These are phyloP conservation scores for Ganaspis brasiliensis DNA, from an alignment of 2,888 invertebrate genomes.

Conservation along the genomic window DNA sequence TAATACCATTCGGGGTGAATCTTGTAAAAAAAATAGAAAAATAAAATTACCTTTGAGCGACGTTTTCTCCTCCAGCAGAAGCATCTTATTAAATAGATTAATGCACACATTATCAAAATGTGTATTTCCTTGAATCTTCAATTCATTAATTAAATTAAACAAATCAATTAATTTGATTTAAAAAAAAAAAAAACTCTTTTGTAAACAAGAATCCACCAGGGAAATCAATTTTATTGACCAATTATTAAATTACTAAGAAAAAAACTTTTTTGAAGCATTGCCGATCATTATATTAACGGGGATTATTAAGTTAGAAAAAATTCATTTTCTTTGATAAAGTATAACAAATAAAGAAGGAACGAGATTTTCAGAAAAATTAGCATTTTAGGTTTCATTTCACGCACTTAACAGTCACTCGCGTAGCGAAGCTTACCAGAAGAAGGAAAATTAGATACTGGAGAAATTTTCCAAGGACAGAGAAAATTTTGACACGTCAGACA, in stretches of 20 bases:
- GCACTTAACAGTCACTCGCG: background rate
- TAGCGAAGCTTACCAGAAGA: background rate
- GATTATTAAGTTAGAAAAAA: background rate
- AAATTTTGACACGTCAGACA: background rate
- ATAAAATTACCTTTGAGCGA: slow-evolving; percentile 53
- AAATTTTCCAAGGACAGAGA: slow-evolving; percentile 2
- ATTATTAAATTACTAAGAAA: background rate
- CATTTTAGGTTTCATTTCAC: background rate
- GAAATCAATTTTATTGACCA: slow-evolving; percentile 41
- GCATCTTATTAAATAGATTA: slow-evolving; percentile 51
- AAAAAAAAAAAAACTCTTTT: slow-evolving; percentile 38
- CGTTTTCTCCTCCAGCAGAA: slow-evolving; percentile 44
- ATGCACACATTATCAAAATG: background rate
- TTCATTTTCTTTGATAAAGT: background rate
- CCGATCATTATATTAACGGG: no score
- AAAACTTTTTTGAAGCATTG: no score
- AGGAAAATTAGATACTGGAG: slow-evolving; percentile 9
- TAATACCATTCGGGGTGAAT: background rate
- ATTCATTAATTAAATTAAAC: slow-evolving; percentile 31
- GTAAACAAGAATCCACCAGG: slow-evolving; percentile 43
- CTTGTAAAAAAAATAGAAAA: no score
- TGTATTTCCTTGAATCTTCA: background rate
- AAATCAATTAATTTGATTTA: slow-evolving; percentile 64
- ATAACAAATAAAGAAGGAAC: no score
- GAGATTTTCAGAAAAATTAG: background rate